A percentile compares a stretch with the other conserved stretches of the same genome.
Evolutionary conservation across 2,113 vertebrate species (phyloP).

Genomic region (Chaetodon auriga): DNA sequence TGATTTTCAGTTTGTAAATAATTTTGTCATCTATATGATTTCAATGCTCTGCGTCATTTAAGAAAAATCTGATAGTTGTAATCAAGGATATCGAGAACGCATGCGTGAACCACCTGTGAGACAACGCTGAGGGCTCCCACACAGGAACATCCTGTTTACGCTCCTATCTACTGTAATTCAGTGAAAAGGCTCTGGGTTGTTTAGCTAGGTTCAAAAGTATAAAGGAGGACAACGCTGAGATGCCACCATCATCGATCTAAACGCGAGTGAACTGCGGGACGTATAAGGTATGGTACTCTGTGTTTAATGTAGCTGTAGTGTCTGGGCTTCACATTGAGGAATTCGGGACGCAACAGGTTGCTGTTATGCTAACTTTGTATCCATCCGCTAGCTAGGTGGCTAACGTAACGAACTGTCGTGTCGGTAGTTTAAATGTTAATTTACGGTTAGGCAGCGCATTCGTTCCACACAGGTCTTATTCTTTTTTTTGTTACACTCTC

Average conservation of each 20-base stretch:
- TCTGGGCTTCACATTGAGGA: not conserved
- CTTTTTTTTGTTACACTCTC: no score
- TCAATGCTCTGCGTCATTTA: not conserved
- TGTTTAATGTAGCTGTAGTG: no score
- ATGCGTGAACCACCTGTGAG: constrained; percentile 52
- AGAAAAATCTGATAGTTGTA: not conserved
- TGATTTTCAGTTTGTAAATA: not conserved
- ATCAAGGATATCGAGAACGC: not conserved
- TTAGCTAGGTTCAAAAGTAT: not conserved
- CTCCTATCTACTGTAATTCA: not conserved
- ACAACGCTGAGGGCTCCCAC: constrained; percentile 38
- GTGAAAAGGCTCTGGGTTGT: not conserved
- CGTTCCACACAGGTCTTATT: no score
- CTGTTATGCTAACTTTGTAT: constrained; percentile 59
- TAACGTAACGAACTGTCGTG: constrained; percentile 21
- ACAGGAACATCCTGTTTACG: constrained; percentile 56
- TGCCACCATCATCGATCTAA: constrained; percentile 26
- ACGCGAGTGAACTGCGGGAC: not conserved
- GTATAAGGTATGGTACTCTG: constrained; percentile 45
- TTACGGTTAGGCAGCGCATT: not conserved
- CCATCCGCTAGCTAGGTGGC: constrained; percentile 18
- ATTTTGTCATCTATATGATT: not conserved
- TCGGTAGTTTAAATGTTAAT: not conserved
- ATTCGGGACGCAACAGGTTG: constrained; percentile 69
- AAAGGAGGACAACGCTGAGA: constrained; percentile 21